phyloP scores from a whole-genome alignment of 1,140 invertebrate genomes.

The Coelopa frigida region DNA sequence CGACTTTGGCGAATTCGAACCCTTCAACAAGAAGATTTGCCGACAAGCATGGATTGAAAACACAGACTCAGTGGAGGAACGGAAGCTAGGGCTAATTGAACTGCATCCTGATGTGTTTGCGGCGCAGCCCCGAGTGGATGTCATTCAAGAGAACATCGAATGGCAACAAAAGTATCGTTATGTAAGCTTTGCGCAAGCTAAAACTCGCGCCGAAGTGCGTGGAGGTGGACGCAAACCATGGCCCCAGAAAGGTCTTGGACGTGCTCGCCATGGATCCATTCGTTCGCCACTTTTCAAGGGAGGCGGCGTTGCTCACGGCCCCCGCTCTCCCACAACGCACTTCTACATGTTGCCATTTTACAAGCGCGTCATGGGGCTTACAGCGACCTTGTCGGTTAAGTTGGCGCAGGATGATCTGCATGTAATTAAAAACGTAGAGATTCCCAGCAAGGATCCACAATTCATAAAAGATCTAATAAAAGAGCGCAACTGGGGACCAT shows the following conservation, averaged over 20 bases:
- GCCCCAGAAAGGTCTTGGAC: constrained; percentile 89
- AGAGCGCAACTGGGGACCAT: constrained; percentile 86
- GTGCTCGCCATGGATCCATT: constrained; percentile 84
- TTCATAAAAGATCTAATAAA: constrained; percentile 76
- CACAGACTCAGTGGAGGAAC: constrained; percentile 67
- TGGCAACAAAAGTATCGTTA: constrained; percentile 84
- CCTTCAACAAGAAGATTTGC: constrained; percentile 21
- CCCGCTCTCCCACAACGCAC: constrained; percentile 75
- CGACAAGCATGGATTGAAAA: constrained; percentile 90
- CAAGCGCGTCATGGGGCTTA: constrained; percentile 69
- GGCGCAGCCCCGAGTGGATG: constrained; percentile 73
- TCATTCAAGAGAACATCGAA: constrained; percentile 77
- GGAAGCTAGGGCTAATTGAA: constrained; percentile 76
- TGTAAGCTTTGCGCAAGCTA: constrained; percentile 67
- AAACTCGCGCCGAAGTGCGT: constrained; percentile 71
- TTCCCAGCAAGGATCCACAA: constrained; percentile 73
- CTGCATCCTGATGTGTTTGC: constrained; percentile 86
- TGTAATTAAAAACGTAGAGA: constrained; percentile 78
- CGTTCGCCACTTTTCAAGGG: constrained; percentile 75
- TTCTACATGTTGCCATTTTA: constrained; percentile 89
- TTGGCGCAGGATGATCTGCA: constrained; percentile 92
- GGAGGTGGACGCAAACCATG: constrained; percentile 89
- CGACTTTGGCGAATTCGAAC: constrained; percentile 20
- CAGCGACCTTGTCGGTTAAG: constrained; percentile 78
- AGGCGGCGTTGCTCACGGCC: constrained; percentile 82